Evolutionary conservation across 2,888 invertebrate species (phyloP).

Genomic region (Ophioninae sp.): DNA sequence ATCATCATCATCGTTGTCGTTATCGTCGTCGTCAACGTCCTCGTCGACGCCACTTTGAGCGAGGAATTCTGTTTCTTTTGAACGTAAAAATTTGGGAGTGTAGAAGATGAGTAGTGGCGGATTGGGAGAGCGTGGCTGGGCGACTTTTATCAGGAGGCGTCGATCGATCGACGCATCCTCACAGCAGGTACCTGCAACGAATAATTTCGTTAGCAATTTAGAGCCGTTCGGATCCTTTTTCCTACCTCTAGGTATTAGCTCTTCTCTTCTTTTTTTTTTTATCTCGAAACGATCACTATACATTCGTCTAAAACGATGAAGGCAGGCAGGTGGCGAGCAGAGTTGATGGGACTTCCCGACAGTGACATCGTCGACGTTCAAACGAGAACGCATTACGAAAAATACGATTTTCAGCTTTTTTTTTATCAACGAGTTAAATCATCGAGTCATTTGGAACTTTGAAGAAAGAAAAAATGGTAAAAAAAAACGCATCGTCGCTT

Average conservation of each 20-base stretch:
- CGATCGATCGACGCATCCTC: constrained; percentile 74
- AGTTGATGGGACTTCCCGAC: background rate
- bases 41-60: background rate
- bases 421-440: background rate
- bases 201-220: constrained; percentile 70
- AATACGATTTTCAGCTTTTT: background rate
- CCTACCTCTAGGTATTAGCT: too few relatives aligned
- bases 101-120: constrained; percentile 65
- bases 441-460: background rate
- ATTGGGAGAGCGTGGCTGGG: constrained; percentile 66
- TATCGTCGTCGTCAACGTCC: constrained; percentile 17
- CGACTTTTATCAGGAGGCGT: constrained; percentile 66
- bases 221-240: background rate
- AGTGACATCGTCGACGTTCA: background rate
- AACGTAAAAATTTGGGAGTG: constrained; percentile 70
- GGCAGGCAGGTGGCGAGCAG: constrained; percentile 3
- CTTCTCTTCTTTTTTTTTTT: background rate
- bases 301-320: background rate
- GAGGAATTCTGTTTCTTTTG: constrained; percentile 32
- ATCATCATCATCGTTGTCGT: constrained; percentile 12
- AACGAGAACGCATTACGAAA: background rate
- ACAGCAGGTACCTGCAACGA: constrained; percentile 80
- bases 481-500: too few relatives aligned
- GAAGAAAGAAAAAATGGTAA: background rate
- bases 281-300: background rate